A percentile compares a stretch with the other conserved stretches of the same genome.
These are phyloP conservation scores for Condylura cristata DNA, from an alignment of 2,113 vertebrate species.

Conservation along the genomic window DNA sequence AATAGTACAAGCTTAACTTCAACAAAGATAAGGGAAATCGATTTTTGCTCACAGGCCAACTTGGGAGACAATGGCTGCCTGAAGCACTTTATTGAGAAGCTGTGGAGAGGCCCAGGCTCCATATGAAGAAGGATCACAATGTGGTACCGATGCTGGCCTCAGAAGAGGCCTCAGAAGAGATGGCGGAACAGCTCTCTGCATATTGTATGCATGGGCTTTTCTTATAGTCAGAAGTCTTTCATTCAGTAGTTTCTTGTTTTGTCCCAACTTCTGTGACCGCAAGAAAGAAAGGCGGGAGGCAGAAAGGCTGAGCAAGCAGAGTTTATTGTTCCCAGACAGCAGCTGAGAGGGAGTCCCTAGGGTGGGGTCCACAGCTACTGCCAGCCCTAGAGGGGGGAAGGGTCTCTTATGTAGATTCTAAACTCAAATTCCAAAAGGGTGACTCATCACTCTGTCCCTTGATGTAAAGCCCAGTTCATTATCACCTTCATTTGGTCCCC, in stretches of 20 bases:
- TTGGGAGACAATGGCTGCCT: neutral
- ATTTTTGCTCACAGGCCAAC: neutral
- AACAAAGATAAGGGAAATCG: neutral
- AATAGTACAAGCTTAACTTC: neutral
- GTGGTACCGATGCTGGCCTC: neutral
- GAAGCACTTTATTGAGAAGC: neutral
- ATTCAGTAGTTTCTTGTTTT: neutral
- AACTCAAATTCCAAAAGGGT: too few species aligned
- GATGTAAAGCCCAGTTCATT: too few species aligned
- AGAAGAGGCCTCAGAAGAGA: neutral
- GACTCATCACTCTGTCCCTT: too few species aligned
- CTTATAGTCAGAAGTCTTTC: neutral
- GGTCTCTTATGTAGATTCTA: too few species aligned
- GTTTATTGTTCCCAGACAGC: too few species aligned
- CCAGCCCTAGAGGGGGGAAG: too few species aligned
- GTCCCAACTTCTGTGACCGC: too few species aligned
- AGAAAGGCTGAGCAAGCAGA: too few species aligned
- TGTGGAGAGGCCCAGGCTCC: neutral
- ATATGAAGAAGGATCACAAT: neutral
- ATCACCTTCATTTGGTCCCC: too few species aligned
- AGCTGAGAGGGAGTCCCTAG: too few species aligned
- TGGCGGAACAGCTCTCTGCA: neutral
- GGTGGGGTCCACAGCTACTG: too few species aligned
- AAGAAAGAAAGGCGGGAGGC: too few species aligned
- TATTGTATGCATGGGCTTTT: neutral